phyloP scores from a whole-genome alignment of 37 sponge, comb jelly and placozoan genomes.

The Oopsacas minuta region DNA sequence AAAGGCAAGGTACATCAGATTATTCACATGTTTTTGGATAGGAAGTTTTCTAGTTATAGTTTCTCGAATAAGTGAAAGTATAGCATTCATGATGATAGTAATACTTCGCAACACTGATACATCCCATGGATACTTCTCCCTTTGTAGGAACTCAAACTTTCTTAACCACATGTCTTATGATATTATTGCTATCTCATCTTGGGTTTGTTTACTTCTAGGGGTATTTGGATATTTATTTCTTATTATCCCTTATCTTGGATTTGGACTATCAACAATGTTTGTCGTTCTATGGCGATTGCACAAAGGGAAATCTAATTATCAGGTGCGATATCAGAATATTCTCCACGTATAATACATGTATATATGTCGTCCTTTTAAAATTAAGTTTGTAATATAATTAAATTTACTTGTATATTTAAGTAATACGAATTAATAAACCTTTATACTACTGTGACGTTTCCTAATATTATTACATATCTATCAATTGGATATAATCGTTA shows the following conservation, averaged over 20 bases:
- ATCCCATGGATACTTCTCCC: not conserved
- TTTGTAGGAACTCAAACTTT: not conserved
- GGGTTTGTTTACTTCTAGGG: not conserved
- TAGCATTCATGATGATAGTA: not conserved
- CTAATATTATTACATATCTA: not conserved
- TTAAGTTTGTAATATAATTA: too few species aligned
- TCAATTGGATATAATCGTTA: not conserved
- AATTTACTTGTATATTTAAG: too few species aligned
- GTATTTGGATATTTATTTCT: not conserved
- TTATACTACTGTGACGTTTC: too few species aligned
- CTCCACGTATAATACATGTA: too few species aligned
- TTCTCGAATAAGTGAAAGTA: not conserved
- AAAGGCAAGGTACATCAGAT: not conserved
- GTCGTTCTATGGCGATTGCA: not conserved
- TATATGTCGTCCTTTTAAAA: too few species aligned
- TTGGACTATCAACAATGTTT: not conserved
- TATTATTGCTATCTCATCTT: not conserved
- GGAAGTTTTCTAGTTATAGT: not conserved
- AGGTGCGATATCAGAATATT: not conserved
- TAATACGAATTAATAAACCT: too few species aligned
- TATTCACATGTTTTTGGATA: not conserved
- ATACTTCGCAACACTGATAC: not conserved
- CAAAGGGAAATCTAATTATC: not conserved
- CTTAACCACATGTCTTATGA: not conserved
- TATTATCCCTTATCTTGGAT: not conserved